These are phyloP conservation scores for Sphaeramia orbicularis DNA, from an alignment of 2,797 vertebrate genomes.

Conservation along the genomic window DNA sequence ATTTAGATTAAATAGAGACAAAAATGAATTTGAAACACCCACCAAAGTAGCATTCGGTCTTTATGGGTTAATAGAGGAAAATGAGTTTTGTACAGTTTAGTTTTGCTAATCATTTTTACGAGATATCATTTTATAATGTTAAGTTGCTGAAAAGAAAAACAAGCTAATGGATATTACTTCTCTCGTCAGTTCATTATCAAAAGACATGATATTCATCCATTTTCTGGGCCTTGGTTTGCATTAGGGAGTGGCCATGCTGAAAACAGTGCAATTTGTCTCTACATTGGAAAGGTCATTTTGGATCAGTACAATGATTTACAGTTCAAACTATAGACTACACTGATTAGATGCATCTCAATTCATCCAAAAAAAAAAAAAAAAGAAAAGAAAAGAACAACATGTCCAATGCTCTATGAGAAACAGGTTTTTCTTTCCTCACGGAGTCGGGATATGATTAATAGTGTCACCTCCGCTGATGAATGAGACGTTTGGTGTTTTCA, in stretches of 20 bases:
- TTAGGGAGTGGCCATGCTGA: conserved; percentile 35
- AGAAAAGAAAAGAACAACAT: conserved; percentile 50
- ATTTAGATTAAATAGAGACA: too few species aligned
- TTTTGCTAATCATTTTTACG: background rate
- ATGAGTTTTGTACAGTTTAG: background rate
- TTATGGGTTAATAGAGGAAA: too few species aligned
- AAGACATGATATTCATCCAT: background rate
- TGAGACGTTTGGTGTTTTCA: conserved; percentile 49
- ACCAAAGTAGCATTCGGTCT: too few species aligned
- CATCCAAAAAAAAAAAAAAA: conserved; percentile 39
- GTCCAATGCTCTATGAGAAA: conserved; percentile 33
- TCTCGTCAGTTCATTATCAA: background rate
- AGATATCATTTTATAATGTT: background rate
- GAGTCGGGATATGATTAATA: conserved; percentile 44
- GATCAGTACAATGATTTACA: conserved; percentile 47
- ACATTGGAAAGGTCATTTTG: conserved; percentile 41
- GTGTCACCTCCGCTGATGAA: conserved; percentile 44
- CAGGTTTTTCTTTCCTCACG: conserved; percentile 37
- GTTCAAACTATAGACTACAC: conserved; percentile 23
- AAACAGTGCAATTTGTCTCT: conserved; percentile 19
- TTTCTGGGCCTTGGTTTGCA: background rate
- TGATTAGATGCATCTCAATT: conserved; percentile 50
- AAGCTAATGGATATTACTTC: background rate
- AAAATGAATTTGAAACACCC: too few species aligned
- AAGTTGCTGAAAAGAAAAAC: too few species aligned